These are phyloP conservation scores for Pipistrellus pipistrellus DNA, from an alignment of 2,797 vertebrate genomes.

Conservation along the genomic window DNA sequence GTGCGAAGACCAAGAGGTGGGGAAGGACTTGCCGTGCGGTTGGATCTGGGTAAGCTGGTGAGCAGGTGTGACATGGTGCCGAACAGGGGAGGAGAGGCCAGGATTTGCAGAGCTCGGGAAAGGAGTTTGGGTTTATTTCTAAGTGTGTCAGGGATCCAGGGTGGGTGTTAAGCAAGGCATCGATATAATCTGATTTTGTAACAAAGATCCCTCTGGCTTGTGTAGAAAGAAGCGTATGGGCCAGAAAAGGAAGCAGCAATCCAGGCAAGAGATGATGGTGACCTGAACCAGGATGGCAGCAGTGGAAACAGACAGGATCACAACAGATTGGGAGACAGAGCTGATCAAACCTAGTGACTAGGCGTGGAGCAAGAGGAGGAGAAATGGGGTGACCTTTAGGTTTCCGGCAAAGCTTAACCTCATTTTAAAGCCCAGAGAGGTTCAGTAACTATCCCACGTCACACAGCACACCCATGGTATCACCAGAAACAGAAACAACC, in stretches of 20 bases:
- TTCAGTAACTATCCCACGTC: not conserved
- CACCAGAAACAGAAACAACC: not conserved
- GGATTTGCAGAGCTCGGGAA: not conserved
- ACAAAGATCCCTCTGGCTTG: not conserved
- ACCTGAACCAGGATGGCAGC: not conserved
- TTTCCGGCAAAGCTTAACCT: conserved; percentile 15
- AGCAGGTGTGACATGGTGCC: not conserved
- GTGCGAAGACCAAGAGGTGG: not conserved
- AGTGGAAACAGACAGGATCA: not conserved
- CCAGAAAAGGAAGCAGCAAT: not conserved
- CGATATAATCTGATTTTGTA: not conserved
- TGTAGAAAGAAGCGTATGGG: not conserved
- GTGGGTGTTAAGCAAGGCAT: not conserved
- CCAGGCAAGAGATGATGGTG: not conserved
- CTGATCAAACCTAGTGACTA: not conserved
- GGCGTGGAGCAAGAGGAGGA: not conserved
- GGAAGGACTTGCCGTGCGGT: not conserved
- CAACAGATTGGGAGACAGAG: not conserved
- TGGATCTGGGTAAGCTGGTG: not conserved
- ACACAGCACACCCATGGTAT: not conserved
- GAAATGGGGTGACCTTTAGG: not conserved
- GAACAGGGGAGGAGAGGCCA: not conserved
- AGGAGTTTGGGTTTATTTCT: not conserved
- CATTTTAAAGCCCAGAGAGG: conserved; percentile 34
- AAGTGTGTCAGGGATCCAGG: not conserved